phyloP scores from a whole-genome alignment of 2,113 vertebrate genomes.

The Pithys albifrons region DNA sequence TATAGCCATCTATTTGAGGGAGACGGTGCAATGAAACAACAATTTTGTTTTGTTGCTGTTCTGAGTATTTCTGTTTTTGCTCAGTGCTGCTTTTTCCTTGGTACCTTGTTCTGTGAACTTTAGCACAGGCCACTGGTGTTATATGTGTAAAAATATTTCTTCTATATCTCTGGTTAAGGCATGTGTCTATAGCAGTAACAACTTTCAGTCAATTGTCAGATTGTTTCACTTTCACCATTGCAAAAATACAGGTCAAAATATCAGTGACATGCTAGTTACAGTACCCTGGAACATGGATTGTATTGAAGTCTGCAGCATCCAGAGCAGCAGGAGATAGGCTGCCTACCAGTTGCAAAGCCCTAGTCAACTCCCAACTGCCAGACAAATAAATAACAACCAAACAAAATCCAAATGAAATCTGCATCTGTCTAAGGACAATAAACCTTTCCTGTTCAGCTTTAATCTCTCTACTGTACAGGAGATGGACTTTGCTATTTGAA shows the following conservation, averaged over 20 bases:
- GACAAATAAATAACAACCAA: conserved; percentile 7
- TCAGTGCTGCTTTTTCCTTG: not conserved
- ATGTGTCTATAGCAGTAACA: not conserved
- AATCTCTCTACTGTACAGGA: conserved; percentile 31
- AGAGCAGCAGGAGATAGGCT: conserved; percentile 7
- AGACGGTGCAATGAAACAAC: not conserved
- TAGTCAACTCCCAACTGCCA: not conserved
- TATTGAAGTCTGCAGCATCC: not conserved
- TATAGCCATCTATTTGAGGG: not conserved
- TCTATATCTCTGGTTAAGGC: not conserved
- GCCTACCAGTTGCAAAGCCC: not conserved
- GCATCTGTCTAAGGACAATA: conserved; percentile 21
- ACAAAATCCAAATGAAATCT: not conserved
- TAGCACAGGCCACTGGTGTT: not conserved
- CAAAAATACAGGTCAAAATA: conserved; percentile 29
- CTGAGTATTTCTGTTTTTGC: not conserved
- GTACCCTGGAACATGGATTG: not conserved
- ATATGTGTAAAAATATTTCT: not conserved
- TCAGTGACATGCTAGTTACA: conserved; percentile 1
- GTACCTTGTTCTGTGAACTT: not conserved
- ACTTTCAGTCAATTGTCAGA: conserved; percentile 23
- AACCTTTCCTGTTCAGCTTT: conserved; percentile 37
- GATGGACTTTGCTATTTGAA: conserved; percentile 59
- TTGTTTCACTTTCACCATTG: not conserved
- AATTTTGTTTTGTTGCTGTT: not conserved